Percentiles rank a stretch among this genome's conserved stretches.
Conservation (phyloP, 1,140 invertebrate genomes). For the Teleogryllus occipitalis region DNA sequence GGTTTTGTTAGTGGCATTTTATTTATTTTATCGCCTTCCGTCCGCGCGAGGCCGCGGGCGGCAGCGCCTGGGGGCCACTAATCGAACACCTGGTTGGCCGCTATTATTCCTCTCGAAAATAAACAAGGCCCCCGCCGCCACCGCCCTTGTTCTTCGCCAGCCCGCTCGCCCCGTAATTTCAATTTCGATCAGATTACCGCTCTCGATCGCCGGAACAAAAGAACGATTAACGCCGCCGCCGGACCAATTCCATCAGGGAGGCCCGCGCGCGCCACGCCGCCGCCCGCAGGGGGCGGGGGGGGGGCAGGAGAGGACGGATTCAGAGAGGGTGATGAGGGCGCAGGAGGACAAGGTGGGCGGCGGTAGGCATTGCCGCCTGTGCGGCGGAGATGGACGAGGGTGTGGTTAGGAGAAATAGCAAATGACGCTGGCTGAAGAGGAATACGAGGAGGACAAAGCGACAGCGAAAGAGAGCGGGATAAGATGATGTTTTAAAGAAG, state of each 20-base stretch:
- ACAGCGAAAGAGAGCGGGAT: no score
- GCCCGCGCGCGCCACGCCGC: no score
- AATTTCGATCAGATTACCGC: background rate
- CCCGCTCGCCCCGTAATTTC: background rate
- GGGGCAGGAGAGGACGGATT: background rate
- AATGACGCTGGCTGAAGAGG: no score
- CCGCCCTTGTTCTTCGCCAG: background rate
- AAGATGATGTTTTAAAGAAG: no score
- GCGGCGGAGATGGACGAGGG: no score
- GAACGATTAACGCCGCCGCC: background rate
- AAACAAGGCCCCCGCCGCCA: background rate
- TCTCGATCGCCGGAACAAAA: background rate
- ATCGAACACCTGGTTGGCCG: background rate
- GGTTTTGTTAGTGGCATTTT: background rate
- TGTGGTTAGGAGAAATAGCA: no score
- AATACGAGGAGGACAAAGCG: no score
- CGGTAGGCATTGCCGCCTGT: background rate
- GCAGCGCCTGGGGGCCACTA: background rate
- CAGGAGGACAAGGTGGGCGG: background rate
- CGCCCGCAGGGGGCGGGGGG: no score
- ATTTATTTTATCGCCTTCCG: slow-evolving; percentile 2
- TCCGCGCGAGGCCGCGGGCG: no score
- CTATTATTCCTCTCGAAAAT: background rate
- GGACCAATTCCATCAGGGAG: background rate
- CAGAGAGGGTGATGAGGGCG: background rate